Conservation (phyloP, 2,888 invertebrate genomes). For the Diogma glabrata region DNA sequence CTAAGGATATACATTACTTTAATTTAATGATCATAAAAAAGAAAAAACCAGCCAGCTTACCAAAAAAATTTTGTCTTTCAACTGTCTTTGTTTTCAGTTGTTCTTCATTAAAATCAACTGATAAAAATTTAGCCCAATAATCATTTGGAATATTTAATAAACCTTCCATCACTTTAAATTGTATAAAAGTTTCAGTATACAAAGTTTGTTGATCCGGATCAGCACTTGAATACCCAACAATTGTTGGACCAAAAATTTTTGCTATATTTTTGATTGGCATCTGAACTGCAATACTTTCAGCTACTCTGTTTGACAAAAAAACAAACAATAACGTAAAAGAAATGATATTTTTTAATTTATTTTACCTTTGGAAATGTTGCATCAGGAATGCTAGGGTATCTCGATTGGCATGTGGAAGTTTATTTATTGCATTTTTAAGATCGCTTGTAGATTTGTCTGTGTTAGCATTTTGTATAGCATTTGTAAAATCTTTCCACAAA, state of each 20-base stretch:
- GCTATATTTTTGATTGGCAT: conserved; percentile 87
- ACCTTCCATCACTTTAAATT: conserved; percentile 59
- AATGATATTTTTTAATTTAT: conserved; percentile 15
- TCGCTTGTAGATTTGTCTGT: conserved; percentile 42
- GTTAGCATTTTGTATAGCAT: conserved; percentile 41
- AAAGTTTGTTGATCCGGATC: conserved; percentile 61
- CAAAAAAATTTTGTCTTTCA: too few species aligned
- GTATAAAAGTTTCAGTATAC: conserved; percentile 65
- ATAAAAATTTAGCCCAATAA: conserved; percentile 64
- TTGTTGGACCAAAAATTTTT: conserved; percentile 85
- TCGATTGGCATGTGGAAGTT: conserved; percentile 83
- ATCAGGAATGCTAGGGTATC: conserved; percentile 91
- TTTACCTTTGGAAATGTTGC: conserved; percentile 72
- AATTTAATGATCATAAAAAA: too few species aligned
- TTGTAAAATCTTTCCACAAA: conserved; percentile 59
- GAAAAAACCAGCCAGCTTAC: too few species aligned
- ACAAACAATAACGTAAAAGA: conserved; percentile 12
- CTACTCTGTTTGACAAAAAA: conserved; percentile 56
- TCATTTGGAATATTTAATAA: conserved; percentile 58
- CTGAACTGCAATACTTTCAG: conserved; percentile 71
- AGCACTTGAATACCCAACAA: conserved; percentile 75
- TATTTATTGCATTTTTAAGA: conserved; percentile 63
- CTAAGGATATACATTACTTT: too few species aligned
- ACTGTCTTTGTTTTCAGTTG: too few species aligned
- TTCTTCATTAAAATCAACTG: conserved; percentile 38